Evolutionary conservation across 2,888 invertebrate species (phyloP), one percentile per base, ranked within the genome.

Genomic region (Theodoxus fluviatilis): DNA sequence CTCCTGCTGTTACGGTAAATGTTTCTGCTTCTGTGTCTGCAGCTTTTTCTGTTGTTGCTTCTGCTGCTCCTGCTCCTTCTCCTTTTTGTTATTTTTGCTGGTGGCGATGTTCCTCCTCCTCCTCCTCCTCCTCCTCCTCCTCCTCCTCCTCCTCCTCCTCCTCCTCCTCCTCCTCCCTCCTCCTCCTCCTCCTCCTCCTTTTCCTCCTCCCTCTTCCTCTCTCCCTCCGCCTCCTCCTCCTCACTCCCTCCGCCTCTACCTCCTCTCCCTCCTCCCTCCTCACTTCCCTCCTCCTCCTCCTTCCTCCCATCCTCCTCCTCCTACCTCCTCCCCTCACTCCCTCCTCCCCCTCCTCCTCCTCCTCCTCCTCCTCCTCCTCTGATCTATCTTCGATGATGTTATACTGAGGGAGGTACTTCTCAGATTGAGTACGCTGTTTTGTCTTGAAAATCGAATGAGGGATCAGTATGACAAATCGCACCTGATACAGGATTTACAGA

Each of bases 161-260:
- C 35, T 65, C 65, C 22, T 43, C 47, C 35, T 49, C 33, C 49
- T 43, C 31, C n/a, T 49, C 22, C 33, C 66, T 66, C 66, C n/a
- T 25, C 49, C 31, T 49, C 22, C 47, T 18, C 49, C 49, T 65
- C 31, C 40, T 40, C 43, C 28, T 65, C 31, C 43, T 6, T 65
- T 43, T 65, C 43, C 31, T 25, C 43, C 65, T 40, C 43, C 9
- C 43, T 43, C 31, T 65, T 25, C 28, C 31, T 31, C 40, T 6
- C 25, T 64, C 25, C 12, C 35, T 61, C 61, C 35, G 22, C 25
- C 31, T n/a, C n/a, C n/a, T n/a, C n/a, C n/a, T n/a, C n/a, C 52
- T 18, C 25, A 18, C 52, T 25, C 4, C 25, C 4, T 52, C 52
- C 52, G 22, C n/a, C 4, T 25, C 52, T 52, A 25, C n/a, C 18